Evolutionary conservation across 2,888 invertebrate genomes (phyloP).

Genomic region (Sminthurides aquaticus): DNA sequence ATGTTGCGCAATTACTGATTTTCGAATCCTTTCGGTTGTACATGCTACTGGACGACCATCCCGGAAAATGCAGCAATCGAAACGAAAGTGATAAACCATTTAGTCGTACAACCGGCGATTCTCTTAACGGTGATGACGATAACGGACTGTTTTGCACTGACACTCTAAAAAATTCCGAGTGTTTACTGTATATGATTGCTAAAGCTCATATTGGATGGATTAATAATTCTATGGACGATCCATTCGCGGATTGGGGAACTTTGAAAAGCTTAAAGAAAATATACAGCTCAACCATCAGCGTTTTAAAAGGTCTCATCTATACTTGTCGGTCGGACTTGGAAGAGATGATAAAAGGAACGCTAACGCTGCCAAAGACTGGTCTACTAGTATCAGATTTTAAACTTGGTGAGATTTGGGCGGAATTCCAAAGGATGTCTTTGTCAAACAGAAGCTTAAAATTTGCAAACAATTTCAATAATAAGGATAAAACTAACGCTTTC

Average conservation of each 20-base stretch:
- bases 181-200: background rate
- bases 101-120: background rate
- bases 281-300: background rate
- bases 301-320: background rate
- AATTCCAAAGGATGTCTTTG: background rate
- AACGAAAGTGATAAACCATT: background rate
- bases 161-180: background rate
- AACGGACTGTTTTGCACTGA: background rate
- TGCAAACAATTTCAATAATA: background rate
- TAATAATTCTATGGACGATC: background rate
- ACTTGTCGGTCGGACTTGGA: background rate
- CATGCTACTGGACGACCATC: background rate
- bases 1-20: background rate
- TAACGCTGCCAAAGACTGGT: background rate
- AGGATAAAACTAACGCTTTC: background rate
- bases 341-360: background rate
- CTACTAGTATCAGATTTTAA: background rate
- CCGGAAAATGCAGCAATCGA: background rate
- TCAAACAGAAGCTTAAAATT: background rate
- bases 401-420: background rate
- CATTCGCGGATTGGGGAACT: background rate
- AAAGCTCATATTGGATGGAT: background rate
- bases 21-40: background rate
- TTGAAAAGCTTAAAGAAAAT: background rate
- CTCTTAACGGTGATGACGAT: background rate